Evolutionary conservation across 2,797 vertebrate genomes (phyloP).

Genomic region (Takifugu rubripes): DNA sequence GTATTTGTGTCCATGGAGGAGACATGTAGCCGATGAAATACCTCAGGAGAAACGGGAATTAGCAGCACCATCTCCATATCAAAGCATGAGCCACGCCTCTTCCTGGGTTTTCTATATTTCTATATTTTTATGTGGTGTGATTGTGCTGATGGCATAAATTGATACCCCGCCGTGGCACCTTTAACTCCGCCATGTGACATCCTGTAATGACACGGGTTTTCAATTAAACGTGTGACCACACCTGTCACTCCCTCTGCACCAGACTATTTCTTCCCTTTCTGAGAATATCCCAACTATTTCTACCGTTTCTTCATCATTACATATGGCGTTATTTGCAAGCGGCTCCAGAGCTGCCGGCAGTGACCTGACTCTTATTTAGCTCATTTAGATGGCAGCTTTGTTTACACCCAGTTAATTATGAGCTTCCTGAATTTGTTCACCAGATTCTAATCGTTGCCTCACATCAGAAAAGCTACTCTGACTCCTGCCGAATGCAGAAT

Average conservation of each 20-base stretch:
- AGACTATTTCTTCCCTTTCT: not conserved
- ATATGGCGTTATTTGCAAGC: not conserved
- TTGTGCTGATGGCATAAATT: slow-evolving; percentile 4
- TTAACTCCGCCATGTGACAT: slow-evolving; percentile 22
- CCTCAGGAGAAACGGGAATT: slow-evolving; percentile 55
- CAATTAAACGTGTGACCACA: slow-evolving; percentile 22
- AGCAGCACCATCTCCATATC: slow-evolving; percentile 54
- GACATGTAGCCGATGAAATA: slow-evolving; percentile 28
- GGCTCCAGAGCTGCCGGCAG: not conserved
- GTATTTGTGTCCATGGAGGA: slow-evolving; percentile 53
- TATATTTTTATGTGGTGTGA: slow-evolving; percentile 4
- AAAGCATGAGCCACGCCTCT: slow-evolving; percentile 33
- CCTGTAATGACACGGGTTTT: slow-evolving; percentile 33
- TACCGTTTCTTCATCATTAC: not conserved
- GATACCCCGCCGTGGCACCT: slow-evolving; percentile 9
- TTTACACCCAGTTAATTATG: not conserved
- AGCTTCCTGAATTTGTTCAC: not conserved
- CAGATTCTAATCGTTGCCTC: not conserved
- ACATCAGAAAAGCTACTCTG: not conserved
- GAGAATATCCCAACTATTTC: too few species aligned
- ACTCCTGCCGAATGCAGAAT: slow-evolving; percentile 8
- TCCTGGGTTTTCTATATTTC: not conserved
- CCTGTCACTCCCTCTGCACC: not conserved
- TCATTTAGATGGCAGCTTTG: not conserved
- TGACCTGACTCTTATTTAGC: too few species aligned